Evolutionary conservation across 2,797 vertebrate species (phyloP).

Genomic region (Chaetophractus vellerosus): DNA sequence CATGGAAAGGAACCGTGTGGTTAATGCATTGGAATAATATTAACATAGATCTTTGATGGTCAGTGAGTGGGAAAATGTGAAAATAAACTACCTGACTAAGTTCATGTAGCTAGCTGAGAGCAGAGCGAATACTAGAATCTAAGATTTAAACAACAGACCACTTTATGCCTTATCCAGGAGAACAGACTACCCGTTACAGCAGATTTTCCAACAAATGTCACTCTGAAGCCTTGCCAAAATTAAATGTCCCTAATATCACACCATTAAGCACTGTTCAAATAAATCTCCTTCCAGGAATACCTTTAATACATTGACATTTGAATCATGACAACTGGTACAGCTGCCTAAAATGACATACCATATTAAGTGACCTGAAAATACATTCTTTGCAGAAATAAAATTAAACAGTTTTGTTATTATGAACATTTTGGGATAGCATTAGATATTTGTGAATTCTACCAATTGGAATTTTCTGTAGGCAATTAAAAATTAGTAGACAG

Average conservation of each 20-base stretch:
- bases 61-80: not conserved
- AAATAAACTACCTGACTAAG: not conserved
- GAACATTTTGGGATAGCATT: not conserved
- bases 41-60: not conserved
- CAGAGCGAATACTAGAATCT: not conserved
- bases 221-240: not conserved
- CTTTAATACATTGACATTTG: not conserved
- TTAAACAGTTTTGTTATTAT: not conserved
- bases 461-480: not conserved
- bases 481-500: not conserved
- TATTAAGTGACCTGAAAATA: not conserved
- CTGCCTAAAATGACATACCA: not conserved
- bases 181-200: not conserved
- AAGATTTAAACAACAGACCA: not conserved
- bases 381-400: not conserved
- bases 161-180: not conserved
- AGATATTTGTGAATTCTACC: not conserved
- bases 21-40: too few species aligned
- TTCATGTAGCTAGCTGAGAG: not conserved
- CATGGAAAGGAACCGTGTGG: not conserved
- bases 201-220: slow-evolving; percentile 35
- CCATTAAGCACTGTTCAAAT: not conserved
- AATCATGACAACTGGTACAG: not conserved
- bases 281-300: not conserved
- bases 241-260: slow-evolving; percentile 24